These are phyloP conservation scores for Leucoptera coffeella DNA, from an alignment of 2,888 invertebrate species.

Conservation along the genomic window DNA sequence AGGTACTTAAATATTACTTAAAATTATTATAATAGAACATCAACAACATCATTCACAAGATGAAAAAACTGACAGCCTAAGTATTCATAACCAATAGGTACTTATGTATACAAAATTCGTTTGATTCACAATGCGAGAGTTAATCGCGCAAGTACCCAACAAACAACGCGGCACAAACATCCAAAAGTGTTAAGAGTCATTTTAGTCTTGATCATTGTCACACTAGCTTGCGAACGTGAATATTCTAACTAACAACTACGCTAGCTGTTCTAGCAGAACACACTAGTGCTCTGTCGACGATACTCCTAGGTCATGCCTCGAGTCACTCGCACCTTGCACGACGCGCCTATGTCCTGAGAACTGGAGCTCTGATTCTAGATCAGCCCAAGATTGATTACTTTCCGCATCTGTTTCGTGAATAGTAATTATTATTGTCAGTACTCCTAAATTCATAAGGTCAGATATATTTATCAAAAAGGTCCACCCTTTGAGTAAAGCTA, in stretches of 20 bases:
- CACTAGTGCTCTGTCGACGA: too few relatives aligned
- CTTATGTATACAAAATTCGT: conserved; percentile 23
- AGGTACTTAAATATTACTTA: conserved; percentile 38
- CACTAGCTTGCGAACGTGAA: too few relatives aligned
- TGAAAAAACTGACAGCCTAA: conserved; percentile 35
- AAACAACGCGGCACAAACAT: background rate
- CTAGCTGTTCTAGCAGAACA: too few relatives aligned
- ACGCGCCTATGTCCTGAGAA: too few relatives aligned
- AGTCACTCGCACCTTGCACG: too few relatives aligned
- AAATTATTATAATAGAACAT: conserved; percentile 40
- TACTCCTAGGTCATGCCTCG: too few relatives aligned
- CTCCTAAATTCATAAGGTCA: conserved; percentile 36
- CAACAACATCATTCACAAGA: conserved; percentile 46
- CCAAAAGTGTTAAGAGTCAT: too few relatives aligned
- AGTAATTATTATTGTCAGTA: conserved; percentile 45
- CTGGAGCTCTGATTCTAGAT: too few relatives aligned
- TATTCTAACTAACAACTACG: too few relatives aligned
- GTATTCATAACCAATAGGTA: conserved; percentile 15
- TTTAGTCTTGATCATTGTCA: too few relatives aligned
- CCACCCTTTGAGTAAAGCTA: conserved; percentile 23
- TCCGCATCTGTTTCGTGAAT: too few relatives aligned
- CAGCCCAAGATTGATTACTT: too few relatives aligned
- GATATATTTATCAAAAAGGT: conserved; percentile 16
- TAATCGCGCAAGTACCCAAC: background rate
- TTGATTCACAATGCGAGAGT: conserved; percentile 5